phyloP scores from a whole-genome alignment of 2,113 vertebrate genomes.

The Syngnathus scovelli region DNA sequence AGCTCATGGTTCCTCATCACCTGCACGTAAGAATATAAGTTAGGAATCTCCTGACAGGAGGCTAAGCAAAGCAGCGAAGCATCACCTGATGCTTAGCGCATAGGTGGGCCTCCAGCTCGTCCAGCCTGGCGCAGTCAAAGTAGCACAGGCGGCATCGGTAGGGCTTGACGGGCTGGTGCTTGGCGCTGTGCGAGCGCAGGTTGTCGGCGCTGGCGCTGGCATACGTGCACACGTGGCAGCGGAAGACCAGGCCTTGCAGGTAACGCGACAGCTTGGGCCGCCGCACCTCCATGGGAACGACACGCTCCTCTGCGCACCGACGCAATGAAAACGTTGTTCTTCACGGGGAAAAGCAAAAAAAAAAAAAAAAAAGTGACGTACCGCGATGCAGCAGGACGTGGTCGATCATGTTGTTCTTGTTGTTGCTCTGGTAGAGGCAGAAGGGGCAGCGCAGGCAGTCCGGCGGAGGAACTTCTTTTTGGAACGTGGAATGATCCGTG shows the following conservation, averaged over 20 bases:
- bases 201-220: conserved; percentile 36
- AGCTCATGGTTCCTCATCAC: conserved; percentile 61
- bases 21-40: conserved; percentile 21
- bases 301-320: conserved; percentile 45
- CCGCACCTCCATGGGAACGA: conserved; percentile 52
- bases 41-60: no score
- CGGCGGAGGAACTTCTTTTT: conserved; percentile 18
- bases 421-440: conserved; percentile 62
- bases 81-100: conserved; percentile 62
- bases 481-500: conserved; percentile 30
- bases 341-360: no score
- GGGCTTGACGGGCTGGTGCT: conserved; percentile 44
- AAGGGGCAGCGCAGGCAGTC: conserved; percentile 55
- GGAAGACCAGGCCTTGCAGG: conserved; percentile 52
- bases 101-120: conserved; percentile 57
- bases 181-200: conserved; percentile 41
- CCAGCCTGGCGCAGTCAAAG: conserved; percentile 54
- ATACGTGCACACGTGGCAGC: conserved; percentile 62
- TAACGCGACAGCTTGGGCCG: conserved; percentile 52
- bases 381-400: conserved; percentile 60
- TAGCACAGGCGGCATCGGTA: conserved; percentile 62
- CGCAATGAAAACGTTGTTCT: no score
- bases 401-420: conserved; percentile 63
- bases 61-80: neutral
- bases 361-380: conserved; percentile 8